phyloP scores from a whole-genome alignment of 1,140 invertebrate species.

The Apis mellifera region Amel_HAv3.1 CM009932.2:11682501-11683000 shows the following conservation, averaged over 20 bases:
- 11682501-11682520: too few species aligned
- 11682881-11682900: background rate
- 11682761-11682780: background rate
- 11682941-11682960: background rate
- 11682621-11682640: background rate
- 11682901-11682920: conserved; percentile 40
- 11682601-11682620: background rate
- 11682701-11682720: background rate
- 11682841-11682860: background rate
- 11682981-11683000: background rate
- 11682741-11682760: background rate
- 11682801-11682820: conserved; percentile 22
- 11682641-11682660: background rate
- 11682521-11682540: too few species aligned
- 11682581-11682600: background rate
- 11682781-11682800: background rate
- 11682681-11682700: background rate
- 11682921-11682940: background rate
- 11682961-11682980: background rate
- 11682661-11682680: background rate
- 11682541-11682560: background rate
- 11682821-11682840: background rate
- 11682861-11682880: conserved; percentile 36
- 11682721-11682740: background rate
- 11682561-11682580: too few species aligned